Evolutionary conservation across 2,797 vertebrate species (phyloP).

Genomic region (Cossypha dichroa): DNA sequence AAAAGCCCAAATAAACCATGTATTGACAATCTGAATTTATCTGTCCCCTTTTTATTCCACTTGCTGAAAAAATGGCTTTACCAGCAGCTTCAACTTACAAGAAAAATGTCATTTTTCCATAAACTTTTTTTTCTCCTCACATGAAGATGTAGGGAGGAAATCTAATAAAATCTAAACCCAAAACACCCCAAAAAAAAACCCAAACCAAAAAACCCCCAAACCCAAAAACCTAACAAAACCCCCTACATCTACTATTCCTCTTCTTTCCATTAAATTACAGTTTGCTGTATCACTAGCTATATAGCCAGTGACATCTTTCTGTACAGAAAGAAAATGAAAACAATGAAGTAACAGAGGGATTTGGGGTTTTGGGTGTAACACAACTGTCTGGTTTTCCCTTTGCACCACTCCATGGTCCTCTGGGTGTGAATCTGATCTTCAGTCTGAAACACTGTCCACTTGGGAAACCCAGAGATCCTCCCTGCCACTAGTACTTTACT

Average conservation of each 20-base stretch:
- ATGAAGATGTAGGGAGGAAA: background rate
- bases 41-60: background rate
- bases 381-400: background rate
- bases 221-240: background rate
- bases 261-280: background rate
- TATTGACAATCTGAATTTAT: background rate
- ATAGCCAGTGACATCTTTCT: no score
- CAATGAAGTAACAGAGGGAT: background rate
- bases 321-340: background rate
- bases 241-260: background rate
- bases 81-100: background rate
- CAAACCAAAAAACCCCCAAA: background rate
- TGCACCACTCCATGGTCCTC: rapidly evolving
- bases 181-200: background rate
- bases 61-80: background rate
- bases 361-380: background rate
- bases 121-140: background rate
- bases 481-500: background rate
- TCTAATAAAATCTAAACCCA: background rate
- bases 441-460: background rate
- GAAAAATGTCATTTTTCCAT: background rate
- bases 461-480: background rate
- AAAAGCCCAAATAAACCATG: background rate
- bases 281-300: rapidly evolving
- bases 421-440: background rate